A percentile compares a stretch with the other conserved stretches of the same genome.
Evolutionary conservation across 2,888 invertebrate genomes (phyloP).

Genomic region (Scaptodrosophila latifasciaeformis): DNA sequence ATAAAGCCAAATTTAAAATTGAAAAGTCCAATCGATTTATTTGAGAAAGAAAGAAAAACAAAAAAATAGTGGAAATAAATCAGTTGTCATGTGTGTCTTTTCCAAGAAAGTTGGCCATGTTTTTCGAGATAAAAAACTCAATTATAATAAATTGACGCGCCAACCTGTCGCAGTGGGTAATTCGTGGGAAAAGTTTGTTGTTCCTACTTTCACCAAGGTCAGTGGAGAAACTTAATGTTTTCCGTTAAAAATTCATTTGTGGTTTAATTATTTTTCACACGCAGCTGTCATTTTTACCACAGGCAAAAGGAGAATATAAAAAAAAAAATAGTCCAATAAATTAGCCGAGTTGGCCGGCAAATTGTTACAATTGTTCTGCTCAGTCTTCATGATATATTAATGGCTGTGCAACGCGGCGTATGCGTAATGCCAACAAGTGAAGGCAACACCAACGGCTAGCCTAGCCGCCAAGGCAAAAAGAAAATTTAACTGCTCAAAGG

Average conservation of each 20-base stretch:
- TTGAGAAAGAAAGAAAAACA: too few species aligned
- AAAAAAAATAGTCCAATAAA: too few species aligned
- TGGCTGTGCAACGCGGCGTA: conserved; percentile 38
- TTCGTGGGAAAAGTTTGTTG: too few species aligned
- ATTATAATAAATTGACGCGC: not conserved
- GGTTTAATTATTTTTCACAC: conserved; percentile 59
- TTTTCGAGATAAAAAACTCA: too few species aligned
- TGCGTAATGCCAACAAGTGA: conserved; percentile 33
- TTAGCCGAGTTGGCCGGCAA: too few species aligned
- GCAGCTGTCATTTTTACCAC: conserved; percentile 56
- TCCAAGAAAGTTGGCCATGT: too few species aligned
- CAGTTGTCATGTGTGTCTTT: too few species aligned
- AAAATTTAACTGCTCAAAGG: not conserved
- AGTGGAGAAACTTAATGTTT: not conserved
- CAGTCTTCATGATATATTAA: conserved; percentile 35
- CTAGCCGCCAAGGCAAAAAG: not conserved
- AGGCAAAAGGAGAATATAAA: too few species aligned
- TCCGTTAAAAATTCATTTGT: conserved; percentile 20
- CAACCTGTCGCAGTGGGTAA: conserved; percentile 1
- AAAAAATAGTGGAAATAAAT: too few species aligned
- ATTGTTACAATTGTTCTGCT: not conserved
- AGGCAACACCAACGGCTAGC: not conserved
- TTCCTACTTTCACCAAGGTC: too few species aligned
- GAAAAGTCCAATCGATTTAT: too few species aligned
- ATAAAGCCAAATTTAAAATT: too few species aligned